phyloP scores from a whole-genome alignment of 2,888 invertebrate species.

The Muschampia plurimacula region DNA sequence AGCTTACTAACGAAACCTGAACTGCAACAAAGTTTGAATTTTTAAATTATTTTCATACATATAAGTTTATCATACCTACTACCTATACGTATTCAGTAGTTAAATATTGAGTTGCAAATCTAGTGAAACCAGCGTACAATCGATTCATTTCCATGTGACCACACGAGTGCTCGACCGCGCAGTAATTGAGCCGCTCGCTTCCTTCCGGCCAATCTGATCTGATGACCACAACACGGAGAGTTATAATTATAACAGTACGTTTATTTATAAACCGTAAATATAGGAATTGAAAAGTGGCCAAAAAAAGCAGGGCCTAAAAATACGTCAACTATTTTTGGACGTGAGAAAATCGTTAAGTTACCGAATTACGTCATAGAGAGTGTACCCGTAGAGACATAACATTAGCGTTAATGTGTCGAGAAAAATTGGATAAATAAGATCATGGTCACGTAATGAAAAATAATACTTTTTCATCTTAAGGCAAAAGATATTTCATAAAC shows the following conservation, averaged over 20 bases:
- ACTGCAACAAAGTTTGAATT: background rate
- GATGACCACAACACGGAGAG: constrained; percentile 17
- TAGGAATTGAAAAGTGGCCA: background rate
- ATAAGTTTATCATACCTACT: no score
- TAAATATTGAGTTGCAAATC: constrained; percentile 10
- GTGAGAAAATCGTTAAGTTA: background rate
- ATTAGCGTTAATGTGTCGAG: no score
- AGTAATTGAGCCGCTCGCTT: constrained; percentile 76
- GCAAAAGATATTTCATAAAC: no score
- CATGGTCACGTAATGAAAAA: no score
- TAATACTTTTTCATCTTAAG: no score
- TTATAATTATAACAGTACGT: constrained; percentile 16
- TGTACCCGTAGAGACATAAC: no score
- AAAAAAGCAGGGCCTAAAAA: background rate
- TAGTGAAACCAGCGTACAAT: constrained; percentile 54
- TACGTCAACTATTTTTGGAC: background rate
- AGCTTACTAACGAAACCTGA: no score
- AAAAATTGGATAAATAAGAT: no score
- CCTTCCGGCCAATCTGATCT: constrained; percentile 69
- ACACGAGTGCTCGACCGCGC: constrained; percentile 61
- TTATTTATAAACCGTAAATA: constrained; percentile 18
- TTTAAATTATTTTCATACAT: no score
- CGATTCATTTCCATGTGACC: constrained; percentile 64
- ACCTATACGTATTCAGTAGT: background rate
- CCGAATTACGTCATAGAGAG: background rate